Evolutionary conservation across 1,140 invertebrate genomes (phyloP).

Genomic region (Spodoptera frugiperda): DNA sequence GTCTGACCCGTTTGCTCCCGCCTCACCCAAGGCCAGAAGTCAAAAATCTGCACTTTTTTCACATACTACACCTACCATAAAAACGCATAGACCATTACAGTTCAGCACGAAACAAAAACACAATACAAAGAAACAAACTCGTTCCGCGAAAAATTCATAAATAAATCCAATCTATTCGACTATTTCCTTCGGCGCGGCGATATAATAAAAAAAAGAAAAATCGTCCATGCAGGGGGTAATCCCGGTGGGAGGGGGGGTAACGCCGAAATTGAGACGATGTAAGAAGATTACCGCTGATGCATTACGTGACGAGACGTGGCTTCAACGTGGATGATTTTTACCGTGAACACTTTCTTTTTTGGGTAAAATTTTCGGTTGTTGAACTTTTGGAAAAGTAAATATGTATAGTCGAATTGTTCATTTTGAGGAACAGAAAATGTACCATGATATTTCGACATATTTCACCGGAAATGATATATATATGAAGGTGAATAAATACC

Average conservation of each 20-base stretch:
- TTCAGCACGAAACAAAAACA: background rate
- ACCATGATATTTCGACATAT: too few species aligned
- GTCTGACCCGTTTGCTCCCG: too few species aligned
- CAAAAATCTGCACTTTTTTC: too few species aligned
- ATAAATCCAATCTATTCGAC: conserved; percentile 53
- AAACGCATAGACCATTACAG: background rate
- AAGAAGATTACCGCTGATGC: conserved; percentile 77
- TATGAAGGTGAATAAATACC: too few species aligned
- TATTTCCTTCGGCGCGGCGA: conserved; percentile 32
- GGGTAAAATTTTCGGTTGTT: background rate
- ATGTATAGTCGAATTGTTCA: too few species aligned
- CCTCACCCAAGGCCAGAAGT: too few species aligned
- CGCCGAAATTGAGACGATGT: conserved; percentile 72
- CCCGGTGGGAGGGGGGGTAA: conserved; percentile 53
- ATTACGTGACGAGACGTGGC: conserved; percentile 66
- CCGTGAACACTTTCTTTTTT: background rate
- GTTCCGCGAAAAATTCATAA: conserved; percentile 29
- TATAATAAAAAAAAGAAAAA: conserved; percentile 63
- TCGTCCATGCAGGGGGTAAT: conserved; percentile 61
- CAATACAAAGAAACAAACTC: conserved; percentile 10
- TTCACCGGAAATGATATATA: too few species aligned
- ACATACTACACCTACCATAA: too few species aligned
- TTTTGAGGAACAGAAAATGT: too few species aligned
- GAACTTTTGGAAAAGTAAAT: too few species aligned
- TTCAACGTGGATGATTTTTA: conserved; percentile 15